Evolutionary conservation across 2,113 vertebrate species (phyloP), one percentile per base, ranked within the genome.

Genomic region (Pontoporia blainvillei): DNA sequence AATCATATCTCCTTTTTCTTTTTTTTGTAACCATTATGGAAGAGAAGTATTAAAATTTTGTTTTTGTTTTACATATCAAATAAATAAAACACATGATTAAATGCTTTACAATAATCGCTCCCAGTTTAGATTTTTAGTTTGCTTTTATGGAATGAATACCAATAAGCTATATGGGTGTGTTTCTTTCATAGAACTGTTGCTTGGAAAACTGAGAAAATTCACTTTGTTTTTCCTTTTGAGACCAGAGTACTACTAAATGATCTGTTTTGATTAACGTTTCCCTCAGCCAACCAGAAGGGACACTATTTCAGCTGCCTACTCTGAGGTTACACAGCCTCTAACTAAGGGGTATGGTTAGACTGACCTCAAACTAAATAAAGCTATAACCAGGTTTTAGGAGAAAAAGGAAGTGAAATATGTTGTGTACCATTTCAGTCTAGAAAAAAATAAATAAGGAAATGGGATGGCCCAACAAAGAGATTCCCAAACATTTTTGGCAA

Each of bases 291-390:
- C 25, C 41, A 93, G n/a, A 86, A 83, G 27, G 62, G 11, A 69
- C 34, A 81, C 29, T 5, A 46, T 71, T 86, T 91, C 61, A 72
- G 39, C 23, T 0, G 0, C 69, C 49, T 81, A 34, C 23, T 13
- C 6, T 59, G 86, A 93, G 71, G 31, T 84, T 72, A 36, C n/a
- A 62, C 1, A 85, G n/a, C 39, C 34, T 75, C 62, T 78, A 91
- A 91, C 49, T 82, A 62, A 94, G 25, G 29, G 52, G 3, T 36
- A 76, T 81, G 41, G 75, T 95, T 94, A 96, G 84, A 94, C 36
- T 91, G 86, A 93, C 79, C 84, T 95, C 94, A 96, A 95, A 90
- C 78, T 89, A 96, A 95, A 87, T 54, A 97, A 39, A 96, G 29
- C 34, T 84, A 49, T 39, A 75, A 69, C 39, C 21, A 75, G 12